These are phyloP conservation scores for Drosophila dives DNA, from an alignment of 2,888 invertebrate species.

Conservation along the genomic window DNA sequence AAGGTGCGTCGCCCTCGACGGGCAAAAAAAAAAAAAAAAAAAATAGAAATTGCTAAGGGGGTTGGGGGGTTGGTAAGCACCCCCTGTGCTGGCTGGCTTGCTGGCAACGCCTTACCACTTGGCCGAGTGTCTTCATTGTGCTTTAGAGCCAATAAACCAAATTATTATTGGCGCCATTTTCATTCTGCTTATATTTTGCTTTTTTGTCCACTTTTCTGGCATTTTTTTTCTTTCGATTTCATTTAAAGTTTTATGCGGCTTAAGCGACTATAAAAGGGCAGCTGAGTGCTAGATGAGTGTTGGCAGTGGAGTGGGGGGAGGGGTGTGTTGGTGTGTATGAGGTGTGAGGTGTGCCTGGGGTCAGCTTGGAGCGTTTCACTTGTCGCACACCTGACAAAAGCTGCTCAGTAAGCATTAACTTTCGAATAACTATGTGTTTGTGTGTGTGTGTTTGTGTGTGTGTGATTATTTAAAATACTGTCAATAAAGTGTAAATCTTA, in stretches of 20 bases:
- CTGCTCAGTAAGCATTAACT: slow-evolving; percentile 7
- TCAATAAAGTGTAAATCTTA: slow-evolving; percentile 68
- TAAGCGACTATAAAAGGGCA: slow-evolving; percentile 54
- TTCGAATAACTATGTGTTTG: neutral
- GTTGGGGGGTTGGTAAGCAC: neutral
- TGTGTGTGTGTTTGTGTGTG: slow-evolving; percentile 8
- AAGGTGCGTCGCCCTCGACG: slow-evolving; percentile 75
- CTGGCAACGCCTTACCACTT: slow-evolving; percentile 57
- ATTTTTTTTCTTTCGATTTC: slow-evolving; percentile 57
- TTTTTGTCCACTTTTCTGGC: slow-evolving; percentile 1
- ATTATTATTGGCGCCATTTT: slow-evolving; percentile 84
- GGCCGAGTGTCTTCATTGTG: slow-evolving; percentile 80
- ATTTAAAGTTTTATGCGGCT: slow-evolving; percentile 76
- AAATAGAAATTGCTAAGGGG: slow-evolving; percentile 37
- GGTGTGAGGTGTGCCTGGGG: neutral
- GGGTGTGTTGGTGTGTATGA: neutral
- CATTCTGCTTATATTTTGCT: slow-evolving; percentile 44
- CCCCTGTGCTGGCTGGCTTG: slow-evolving; percentile 18
- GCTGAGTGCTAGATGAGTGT: neutral
- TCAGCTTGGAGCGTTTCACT: slow-evolving; percentile 31
- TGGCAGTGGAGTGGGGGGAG: neutral
- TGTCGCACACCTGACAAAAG: slow-evolving; percentile 42
- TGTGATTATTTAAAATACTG: slow-evolving; percentile 54
- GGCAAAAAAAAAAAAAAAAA: slow-evolving; percentile 33
- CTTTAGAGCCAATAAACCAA: slow-evolving; percentile 84